A percentile compares a stretch with the other conserved stretches of the same genome.
phyloP scores from a whole-genome alignment of 2,797 vertebrate genomes.

The Oreochromis grahami region DNA sequence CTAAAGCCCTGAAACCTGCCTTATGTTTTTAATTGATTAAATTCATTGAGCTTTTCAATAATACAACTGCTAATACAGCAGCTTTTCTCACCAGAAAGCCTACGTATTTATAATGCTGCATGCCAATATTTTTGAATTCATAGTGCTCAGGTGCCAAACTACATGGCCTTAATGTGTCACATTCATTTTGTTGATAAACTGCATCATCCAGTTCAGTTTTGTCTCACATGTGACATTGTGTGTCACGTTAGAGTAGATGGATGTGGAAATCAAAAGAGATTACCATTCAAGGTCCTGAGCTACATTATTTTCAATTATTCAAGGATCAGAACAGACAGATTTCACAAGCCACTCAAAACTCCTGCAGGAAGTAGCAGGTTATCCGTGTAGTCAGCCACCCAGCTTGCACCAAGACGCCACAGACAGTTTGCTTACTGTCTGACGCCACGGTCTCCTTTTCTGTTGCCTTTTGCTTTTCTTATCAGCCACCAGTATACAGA shows the following conservation, averaged over 20 bases:
- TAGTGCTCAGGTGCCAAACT: background rate
- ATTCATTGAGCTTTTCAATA: background rate
- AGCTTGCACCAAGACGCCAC: background rate
- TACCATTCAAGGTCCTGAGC: background rate
- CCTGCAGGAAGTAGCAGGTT: background rate
- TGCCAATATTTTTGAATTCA: background rate
- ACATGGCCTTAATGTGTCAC: background rate
- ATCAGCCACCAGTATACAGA: background rate
- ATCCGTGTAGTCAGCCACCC: background rate
- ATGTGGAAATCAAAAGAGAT: constrained; percentile 16
- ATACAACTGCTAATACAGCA: background rate
- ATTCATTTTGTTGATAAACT: background rate
- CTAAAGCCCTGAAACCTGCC: background rate
- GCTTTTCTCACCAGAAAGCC: background rate
- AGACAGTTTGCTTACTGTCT: background rate
- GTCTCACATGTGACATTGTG: background rate
- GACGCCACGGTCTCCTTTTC: background rate
- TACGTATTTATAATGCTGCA: background rate
- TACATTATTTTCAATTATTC: constrained; percentile 8
- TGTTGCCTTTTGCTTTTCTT: background rate
- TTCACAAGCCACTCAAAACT: background rate
- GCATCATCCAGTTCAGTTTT: background rate
- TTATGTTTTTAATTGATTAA: background rate
- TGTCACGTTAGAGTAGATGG: background rate
- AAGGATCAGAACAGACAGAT: background rate